Base-by-base conservation (phyloP, 2,113 vertebrate species). In the Apodemus sylvaticus region DNA sequence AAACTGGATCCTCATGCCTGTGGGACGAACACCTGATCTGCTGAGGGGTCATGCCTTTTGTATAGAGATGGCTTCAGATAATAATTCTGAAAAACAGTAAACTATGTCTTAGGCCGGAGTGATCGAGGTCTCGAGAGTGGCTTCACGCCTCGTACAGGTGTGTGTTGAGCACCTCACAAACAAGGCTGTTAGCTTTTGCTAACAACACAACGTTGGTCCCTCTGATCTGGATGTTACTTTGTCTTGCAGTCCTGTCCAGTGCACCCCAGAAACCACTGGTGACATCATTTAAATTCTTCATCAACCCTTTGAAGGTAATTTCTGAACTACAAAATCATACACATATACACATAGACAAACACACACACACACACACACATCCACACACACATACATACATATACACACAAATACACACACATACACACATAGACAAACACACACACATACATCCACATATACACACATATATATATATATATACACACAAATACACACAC, bases 401-500 rank as follows among this genome's bases (percentile, higher is more conserved):
- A 82, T 12, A 39, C 10, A 58, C 0, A n/a, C 16, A 66, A 7
- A 53, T 16, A 9, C 36, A 82, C 11, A 39, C 20, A 82, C 2
- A 24, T 16, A 68, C 14, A 58, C 55, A 31, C 11, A 66, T 4
- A 66, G 3, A 34, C 3, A 34, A 5, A 66, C 4, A 14, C 16
- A 68, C 24, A 14, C 12, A 68, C 4, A 68, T 0, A 68, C 1
- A 34, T 3, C 34, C 13, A 34, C 2, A 55, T 5, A 36, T 8
- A 82, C 5, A 9, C 11, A 82, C 0, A 24, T 2, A 68, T 2
- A 68, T 2, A 68, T 1, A 77, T 2, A 31, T 1, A 66, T 4
- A 66, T 10, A 66, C 2, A 55, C 4, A 53, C 36, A 82, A 5
- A 39, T 11, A 82, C 0, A n/a, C 7, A 76, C 1, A 51, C 3